Evolutionary conservation across 2,888 invertebrate genomes (phyloP).

Genomic region (Limnephilus auricula): DNA sequence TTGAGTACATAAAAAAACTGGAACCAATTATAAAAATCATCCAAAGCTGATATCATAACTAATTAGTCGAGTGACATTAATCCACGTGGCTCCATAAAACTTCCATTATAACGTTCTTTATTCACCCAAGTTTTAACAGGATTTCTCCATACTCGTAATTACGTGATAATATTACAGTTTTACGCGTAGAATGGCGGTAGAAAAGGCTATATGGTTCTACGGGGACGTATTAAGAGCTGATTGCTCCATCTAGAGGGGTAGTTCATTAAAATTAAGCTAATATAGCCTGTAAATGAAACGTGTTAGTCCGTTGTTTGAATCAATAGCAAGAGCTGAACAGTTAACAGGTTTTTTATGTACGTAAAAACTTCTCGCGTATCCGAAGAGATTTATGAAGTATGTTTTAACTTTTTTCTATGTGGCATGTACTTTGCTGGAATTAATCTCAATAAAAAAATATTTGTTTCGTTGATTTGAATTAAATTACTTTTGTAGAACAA

Average conservation of each 20-base stretch:
- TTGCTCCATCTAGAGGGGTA: conserved; percentile 1
- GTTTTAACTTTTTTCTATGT: too few relatives aligned
- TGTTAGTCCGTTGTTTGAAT: background rate
- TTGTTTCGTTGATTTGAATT: too few relatives aligned
- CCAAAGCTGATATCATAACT: background rate
- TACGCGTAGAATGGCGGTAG: background rate
- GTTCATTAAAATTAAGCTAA: conserved; percentile 19
- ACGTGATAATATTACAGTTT: background rate
- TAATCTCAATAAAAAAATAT: too few relatives aligned
- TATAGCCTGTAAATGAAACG: conserved; percentile 21
- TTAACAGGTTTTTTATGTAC: background rate
- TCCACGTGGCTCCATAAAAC: background rate
- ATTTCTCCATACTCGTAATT: background rate
- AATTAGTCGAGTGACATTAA: background rate
- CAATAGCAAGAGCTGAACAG: background rate
- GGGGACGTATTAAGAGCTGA: conserved; percentile 14
- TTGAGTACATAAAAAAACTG: background rate
- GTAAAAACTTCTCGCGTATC: background rate
- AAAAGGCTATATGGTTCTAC: conserved; percentile 6
- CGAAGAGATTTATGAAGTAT: background rate
- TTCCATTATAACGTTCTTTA: background rate
- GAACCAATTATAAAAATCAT: background rate
- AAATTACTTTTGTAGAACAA: too few relatives aligned
- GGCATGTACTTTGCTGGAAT: too few relatives aligned
- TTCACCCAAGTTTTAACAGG: background rate